Base-by-base conservation (phyloP, 2,888 invertebrate genomes). In the Hemaris fuciformis region DNA sequence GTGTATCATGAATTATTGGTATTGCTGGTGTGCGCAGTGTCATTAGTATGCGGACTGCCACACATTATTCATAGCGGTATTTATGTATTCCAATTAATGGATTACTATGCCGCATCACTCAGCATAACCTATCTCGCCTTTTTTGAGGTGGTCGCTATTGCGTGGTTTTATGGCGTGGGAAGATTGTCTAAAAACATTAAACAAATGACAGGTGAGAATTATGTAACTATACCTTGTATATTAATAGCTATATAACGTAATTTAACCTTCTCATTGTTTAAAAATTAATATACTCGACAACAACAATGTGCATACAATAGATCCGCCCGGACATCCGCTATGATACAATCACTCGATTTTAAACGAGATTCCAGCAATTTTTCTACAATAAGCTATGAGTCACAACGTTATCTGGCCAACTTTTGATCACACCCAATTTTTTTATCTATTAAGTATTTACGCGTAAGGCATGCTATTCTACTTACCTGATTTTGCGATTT, bases 71-170 rank as follows among this genome's bases (percentile, higher is more conserved):
- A 97, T 89, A 97, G 98, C 70, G 98, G 98, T 69, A 98, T 98
- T 85, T 98, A 96, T 82, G 95, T 96, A 80, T 97, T 98, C 84
- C 98, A 98, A 92, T 84, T 98, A 70, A 96, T 98, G 94, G 98
- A 98, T 83, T 97, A 97, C 81, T 98, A 98, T 83, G 97, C 98
- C n/a, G 97, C 98, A 18, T 97, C 97, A 48, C 95, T 98, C 74
- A 97, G 98, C 61, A 96, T 98, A 60, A 96, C 98, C 91, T 98
- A 97, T 81, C 93, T 98, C 69, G 98, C 98, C 38, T 98, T 98
- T 88, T 98, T 98, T 79, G 98, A 98, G 93, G 96, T 98, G 58
- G 96, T 98, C 60, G 98, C 96, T 7, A 95, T 98, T 65, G 95
- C 97, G 4, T 98, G 98, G 98, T 96, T 97, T 80, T 98, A 98